Percentiles rank a stretch among this genome's conserved stretches.
phyloP scores from a whole-genome alignment of 2,113 vertebrate genomes.

The Erinaceus europaeus region DNA sequence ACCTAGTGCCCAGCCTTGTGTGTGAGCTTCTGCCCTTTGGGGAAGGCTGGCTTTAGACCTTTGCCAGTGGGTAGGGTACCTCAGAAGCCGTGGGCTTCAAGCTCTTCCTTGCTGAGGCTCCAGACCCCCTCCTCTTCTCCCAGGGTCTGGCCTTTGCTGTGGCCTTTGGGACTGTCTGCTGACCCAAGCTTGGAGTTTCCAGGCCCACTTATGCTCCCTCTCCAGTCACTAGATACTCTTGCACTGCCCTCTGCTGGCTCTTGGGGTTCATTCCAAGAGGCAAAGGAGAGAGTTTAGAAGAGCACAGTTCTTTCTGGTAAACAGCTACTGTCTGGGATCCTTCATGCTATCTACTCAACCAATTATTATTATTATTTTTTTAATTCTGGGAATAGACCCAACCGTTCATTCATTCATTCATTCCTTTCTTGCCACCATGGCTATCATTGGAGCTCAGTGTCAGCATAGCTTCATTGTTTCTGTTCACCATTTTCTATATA shows the following conservation, averaged over 20 bases:
- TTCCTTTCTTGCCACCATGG: too few species aligned
- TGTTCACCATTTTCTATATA: too few species aligned
- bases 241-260: slow-evolving; percentile 54
- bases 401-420: too few species aligned
- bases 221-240: background rate
- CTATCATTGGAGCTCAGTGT: too few species aligned
- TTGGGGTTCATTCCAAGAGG: background rate
- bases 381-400: too few species aligned
- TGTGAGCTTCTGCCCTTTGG: background rate
- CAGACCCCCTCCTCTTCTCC: too few species aligned
- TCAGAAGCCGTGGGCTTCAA: background rate
- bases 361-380: too few species aligned
- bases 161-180: background rate
- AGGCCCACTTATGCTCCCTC: background rate
- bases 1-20: background rate
- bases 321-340: too few species aligned
- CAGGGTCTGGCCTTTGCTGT: too few species aligned
- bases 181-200: background rate
- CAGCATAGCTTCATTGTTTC: too few species aligned
- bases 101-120: background rate
- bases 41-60: background rate
- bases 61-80: background rate
- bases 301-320: background rate
- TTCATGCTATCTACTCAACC: background rate
- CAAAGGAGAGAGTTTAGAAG: too few species aligned